phyloP scores from a whole-genome alignment of 2,888 invertebrate genomes.

The Cantharis rufa region DNA sequence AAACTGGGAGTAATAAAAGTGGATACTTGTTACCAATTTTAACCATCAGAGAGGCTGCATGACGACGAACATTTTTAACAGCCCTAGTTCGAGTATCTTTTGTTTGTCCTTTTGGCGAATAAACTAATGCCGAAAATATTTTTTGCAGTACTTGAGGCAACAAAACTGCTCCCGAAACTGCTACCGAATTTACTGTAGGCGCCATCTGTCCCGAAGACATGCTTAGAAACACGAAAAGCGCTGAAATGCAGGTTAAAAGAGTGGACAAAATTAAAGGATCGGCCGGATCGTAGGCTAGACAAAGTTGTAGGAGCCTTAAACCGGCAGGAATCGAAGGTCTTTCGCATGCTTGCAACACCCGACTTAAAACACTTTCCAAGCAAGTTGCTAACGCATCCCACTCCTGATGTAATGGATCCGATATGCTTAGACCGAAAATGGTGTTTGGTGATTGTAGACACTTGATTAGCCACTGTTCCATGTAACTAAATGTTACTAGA shows the following conservation, averaged over 20 bases:
- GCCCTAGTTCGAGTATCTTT: conserved; percentile 69
- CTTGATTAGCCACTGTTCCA: conserved; percentile 79
- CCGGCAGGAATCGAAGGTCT: conserved; percentile 78
- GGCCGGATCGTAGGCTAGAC: conserved; percentile 73
- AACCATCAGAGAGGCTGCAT: conserved; percentile 88
- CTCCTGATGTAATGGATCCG: conserved; percentile 75
- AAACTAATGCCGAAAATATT: conserved; percentile 83
- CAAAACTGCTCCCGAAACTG: conserved; percentile 68
- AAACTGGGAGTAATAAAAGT: conserved; percentile 79
- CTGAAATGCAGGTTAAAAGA: conserved; percentile 88
- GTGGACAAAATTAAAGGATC: conserved; percentile 84
- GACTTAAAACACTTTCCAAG: conserved; percentile 81
- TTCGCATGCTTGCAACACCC: conserved; percentile 73
- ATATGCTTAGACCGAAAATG: conserved; percentile 54
- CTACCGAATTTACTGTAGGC: conserved; percentile 59
- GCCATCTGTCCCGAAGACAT: conserved; percentile 83
- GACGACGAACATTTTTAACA: conserved; percentile 83
- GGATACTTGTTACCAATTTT: conserved; percentile 90
- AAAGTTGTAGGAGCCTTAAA: conserved; percentile 74
- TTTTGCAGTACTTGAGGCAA: conserved; percentile 84
- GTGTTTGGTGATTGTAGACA: conserved; percentile 64
- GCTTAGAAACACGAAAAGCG: conserved; percentile 87
- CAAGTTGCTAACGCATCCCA: conserved; percentile 82
- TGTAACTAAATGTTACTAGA: conserved; percentile 79
- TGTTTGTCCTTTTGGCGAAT: conserved; percentile 67